Base-by-base conservation (phyloP, 2,113 vertebrate genomes). In the Proterorhinus semilunaris region DNA sequence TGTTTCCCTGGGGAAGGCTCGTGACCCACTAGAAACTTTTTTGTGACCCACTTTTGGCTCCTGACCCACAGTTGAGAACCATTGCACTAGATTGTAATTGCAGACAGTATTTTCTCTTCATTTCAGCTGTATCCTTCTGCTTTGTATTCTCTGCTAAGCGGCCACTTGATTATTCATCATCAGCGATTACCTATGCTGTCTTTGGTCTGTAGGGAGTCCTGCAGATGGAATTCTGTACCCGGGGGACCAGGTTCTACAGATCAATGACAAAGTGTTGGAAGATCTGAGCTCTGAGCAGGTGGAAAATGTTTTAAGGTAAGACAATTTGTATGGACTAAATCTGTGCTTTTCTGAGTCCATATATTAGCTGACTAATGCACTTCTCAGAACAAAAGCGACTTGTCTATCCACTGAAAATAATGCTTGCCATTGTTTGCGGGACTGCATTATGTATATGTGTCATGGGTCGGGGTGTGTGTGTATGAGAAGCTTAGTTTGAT, bases 141-240 rank as follows among this genome's bases (percentile, higher is more conserved):
- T 57, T 36, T 11, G 21, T 58, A 7, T 58, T 42, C 42, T 58
- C 4, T 8, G 8, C 6, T 59, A 15, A 43, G 11, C 43, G 9
- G 13, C 58, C n/a, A n/a, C 44, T 44, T 44, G 42, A 45, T 44
- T 61, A 61, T 44, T 61, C 15, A 61, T 43, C 42, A 61, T 43
- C 12, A 61, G 3, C 16, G 58, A 61, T 45, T 44, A 44, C 15
- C 8, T 44, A n/a, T 61, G 42, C 58, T 73, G 53, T 76, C 58
- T 42, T 16, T 55, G 75, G 66, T 65, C 46, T 76, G 65, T 68
- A 99, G 98, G 95, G 71, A 93, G 97, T 81, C 94, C 95, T 0
- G 96, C 96, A 3, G 95, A 99, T 0, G 96, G 97, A 74, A 96
- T 96, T 77, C 93, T 99, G 69, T 93, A 90, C 87, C 95, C 94